Percentiles rank a stretch among this genome's conserved stretches.
These are phyloP conservation scores for Triplophysa siluroides DNA, from an alignment of 2,113 vertebrate species.

Conservation along the genomic window DNA sequence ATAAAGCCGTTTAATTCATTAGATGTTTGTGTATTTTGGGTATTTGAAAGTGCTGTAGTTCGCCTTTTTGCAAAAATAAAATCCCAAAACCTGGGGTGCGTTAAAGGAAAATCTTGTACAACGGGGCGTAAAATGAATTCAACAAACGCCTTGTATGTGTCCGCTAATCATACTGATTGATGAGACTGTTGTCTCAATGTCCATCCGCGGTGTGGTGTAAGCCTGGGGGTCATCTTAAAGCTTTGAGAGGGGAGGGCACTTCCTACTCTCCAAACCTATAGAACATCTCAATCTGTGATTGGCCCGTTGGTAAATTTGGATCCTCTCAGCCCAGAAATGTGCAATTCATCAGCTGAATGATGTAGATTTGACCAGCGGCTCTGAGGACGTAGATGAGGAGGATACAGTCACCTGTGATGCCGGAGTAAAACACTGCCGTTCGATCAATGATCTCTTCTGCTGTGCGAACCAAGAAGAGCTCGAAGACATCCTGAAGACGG, in stretches of 20 bases:
- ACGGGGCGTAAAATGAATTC: too few relatives aligned
- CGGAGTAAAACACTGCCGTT: constrained; percentile 25
- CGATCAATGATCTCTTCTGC: constrained; percentile 12
- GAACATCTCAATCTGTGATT: constrained; percentile 76
- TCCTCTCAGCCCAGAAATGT: constrained; percentile 71
- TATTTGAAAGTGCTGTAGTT: too few relatives aligned
- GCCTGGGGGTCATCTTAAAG: constrained; percentile 24
- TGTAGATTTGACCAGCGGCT: constrained; percentile 68
- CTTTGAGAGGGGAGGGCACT: constrained; percentile 26
- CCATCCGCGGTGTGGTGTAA: constrained; percentile 11
- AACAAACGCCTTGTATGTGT: neutral
- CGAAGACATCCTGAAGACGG: constrained; percentile 55
- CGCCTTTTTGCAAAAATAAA: too few relatives aligned
- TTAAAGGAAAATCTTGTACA: too few relatives aligned
- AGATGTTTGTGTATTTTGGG: too few relatives aligned
- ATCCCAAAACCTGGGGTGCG: too few relatives aligned
- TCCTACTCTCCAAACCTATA: constrained; percentile 43
- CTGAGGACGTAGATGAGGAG: constrained; percentile 55
- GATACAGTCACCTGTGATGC: constrained; percentile 32
- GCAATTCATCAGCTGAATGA: constrained; percentile 72
- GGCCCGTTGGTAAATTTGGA: constrained; percentile 64
- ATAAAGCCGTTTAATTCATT: too few relatives aligned
- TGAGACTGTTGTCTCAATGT: neutral
- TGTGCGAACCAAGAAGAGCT: constrained; percentile 44
- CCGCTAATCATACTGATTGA: too few relatives aligned